Base-by-base conservation (phyloP, 1,140 invertebrate genomes). In the Bombus difficillimus region DNA sequence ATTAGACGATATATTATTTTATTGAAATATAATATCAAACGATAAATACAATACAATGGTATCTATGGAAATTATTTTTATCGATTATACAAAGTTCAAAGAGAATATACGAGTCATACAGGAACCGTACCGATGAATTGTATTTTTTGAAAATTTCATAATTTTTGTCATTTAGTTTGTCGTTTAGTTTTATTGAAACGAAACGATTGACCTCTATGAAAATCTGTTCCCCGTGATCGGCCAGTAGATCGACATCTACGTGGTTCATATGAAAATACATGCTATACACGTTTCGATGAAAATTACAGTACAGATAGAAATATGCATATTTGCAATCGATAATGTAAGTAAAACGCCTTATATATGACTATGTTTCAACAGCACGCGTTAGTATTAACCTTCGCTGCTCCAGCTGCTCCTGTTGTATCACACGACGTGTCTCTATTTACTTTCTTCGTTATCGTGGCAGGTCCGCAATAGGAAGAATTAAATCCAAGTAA, bases 401-500 rank as follows among this genome's bases (percentile, higher is more conserved):
- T 74, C 12, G 28, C 12, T 53, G 32, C 18, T 41, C 15, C 25
- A 75, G 37, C 8, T 15, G 37, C 6, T 53, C 18, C 18, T 22
- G 18, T 6, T 8, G 53, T 28, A 32, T 34, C 39, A 15, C 22
- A 28, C 47, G 15, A 43, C 9, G 1, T 8, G 41, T 22, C 22
- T 12, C 34, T 83, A 82, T 74, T 77, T 83, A 77, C 66, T 59
- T 84, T 71, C n/a, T 72, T 72, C 57, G 57, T 83, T 78, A 57
- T 68, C 74, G 43, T 28, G 43, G 22, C 39, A 73, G 15, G 59
- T 39, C 47, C 28, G 15, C 34, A 41, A 73, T 81, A 66, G 59
- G 37, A 85, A 53, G 83, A 73, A 81, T 74, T 41, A 74, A 66
- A 43, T 81, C 71, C 71, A 59, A 57, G 47, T 66, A 85, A 85